Conservation (phyloP, 1,140 invertebrate genomes). For the Trigoniulus corallinus region DNA sequence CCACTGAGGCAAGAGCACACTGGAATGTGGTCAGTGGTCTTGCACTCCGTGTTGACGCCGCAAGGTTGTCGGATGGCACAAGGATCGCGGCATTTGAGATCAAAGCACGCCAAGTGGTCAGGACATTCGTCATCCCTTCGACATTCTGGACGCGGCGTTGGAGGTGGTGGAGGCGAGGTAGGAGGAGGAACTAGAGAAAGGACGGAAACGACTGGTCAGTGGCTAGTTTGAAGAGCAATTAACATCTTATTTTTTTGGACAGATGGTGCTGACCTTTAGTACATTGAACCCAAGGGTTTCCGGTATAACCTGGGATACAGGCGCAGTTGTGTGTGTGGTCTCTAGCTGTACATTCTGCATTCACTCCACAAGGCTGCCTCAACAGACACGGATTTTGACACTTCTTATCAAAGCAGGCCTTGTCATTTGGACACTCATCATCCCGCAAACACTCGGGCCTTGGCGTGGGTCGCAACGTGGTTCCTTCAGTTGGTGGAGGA, state of each 20-base stretch:
- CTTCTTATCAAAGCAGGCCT: slow-evolving; percentile 15
- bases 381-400: slow-evolving; percentile 15
- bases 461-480: slow-evolving; percentile 28
- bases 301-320: slow-evolving; percentile 64
- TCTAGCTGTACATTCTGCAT: slow-evolving; percentile 24
- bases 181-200: background rate
- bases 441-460: slow-evolving; percentile 34
- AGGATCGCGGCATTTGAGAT: slow-evolving; percentile 56
- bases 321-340: slow-evolving; percentile 16
- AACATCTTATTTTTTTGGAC: no score
- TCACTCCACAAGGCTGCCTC: slow-evolving; percentile 51
- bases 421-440: slow-evolving; percentile 14
- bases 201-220: no score
- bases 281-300: slow-evolving; percentile 60
- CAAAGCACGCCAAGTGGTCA: slow-evolving; percentile 52
- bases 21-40: slow-evolving; percentile 50
- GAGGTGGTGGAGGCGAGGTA: background rate
- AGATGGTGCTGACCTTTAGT: no score
- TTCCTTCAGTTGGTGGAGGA: no score
- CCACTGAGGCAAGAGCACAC: slow-evolving; percentile 71
- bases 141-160: slow-evolving; percentile 40
- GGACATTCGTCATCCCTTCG: slow-evolving; percentile 59
- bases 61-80: slow-evolving; percentile 28
- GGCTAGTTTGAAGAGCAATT: no score
- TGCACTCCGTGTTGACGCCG: slow-evolving; percentile 59